These are phyloP conservation scores for Caenorhabditis wallacei DNA, from an alignment of 2,888 invertebrate species.

Conservation along the genomic window DNA sequence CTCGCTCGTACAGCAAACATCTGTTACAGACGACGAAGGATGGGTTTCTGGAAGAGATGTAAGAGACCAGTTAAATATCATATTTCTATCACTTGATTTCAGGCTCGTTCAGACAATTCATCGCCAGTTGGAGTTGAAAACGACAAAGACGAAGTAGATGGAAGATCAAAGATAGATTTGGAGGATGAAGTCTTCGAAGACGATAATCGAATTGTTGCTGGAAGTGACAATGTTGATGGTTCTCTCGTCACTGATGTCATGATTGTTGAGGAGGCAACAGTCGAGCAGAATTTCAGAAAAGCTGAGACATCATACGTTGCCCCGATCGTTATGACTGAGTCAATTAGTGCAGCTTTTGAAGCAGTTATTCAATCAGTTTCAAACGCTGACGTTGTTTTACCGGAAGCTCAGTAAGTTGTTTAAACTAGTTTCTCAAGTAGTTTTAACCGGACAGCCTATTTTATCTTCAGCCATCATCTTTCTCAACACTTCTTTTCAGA, in stretches of 20 bases:
- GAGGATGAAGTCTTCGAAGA: slow-evolving; percentile 55
- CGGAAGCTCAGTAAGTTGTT: slow-evolving; percentile 36
- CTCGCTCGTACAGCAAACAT: slow-evolving; percentile 56
- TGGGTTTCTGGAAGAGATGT: slow-evolving; percentile 65
- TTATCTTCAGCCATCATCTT: slow-evolving; percentile 38
- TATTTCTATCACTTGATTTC: neutral
- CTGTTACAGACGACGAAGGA: slow-evolving; percentile 66
- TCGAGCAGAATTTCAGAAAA: slow-evolving; percentile 17
- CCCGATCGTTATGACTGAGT: slow-evolving; percentile 43
- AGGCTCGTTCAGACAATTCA: slow-evolving; percentile 56
- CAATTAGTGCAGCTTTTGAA: slow-evolving; percentile 53
- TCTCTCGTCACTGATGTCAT: slow-evolving; percentile 34
- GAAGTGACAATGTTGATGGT: slow-evolving; percentile 55
- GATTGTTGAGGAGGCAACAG: slow-evolving; percentile 29
- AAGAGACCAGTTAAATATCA: neutral
- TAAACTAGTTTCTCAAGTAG: neutral
- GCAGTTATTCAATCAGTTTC: slow-evolving; percentile 24
- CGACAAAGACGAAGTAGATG: slow-evolving; percentile 34
- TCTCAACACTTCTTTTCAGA: slow-evolving; percentile 41
- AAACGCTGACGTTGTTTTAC: slow-evolving; percentile 5
- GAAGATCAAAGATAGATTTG: slow-evolving; percentile 11
- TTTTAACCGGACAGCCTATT: neutral
- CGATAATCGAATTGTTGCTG: slow-evolving; percentile 50
- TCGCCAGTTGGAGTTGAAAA: slow-evolving; percentile 35
- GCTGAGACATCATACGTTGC: slow-evolving; percentile 6